These are phyloP conservation scores for Rhagoletis pomonella DNA, from an alignment of 1,140 invertebrate genomes.

Conservation along the genomic window DNA sequence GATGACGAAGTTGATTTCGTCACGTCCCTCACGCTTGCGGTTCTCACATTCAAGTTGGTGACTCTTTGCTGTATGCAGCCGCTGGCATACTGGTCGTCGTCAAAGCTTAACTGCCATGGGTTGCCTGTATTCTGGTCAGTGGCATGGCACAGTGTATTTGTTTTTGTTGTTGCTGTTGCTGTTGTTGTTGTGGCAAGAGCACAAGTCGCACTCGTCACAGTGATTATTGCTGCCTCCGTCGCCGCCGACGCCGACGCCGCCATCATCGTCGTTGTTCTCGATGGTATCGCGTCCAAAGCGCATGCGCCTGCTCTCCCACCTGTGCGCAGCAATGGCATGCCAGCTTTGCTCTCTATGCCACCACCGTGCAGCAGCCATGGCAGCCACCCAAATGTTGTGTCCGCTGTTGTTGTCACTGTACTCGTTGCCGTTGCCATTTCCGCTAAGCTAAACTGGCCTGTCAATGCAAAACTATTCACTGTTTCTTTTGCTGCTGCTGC, in stretches of 20 bases:
- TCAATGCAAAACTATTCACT: neutral
- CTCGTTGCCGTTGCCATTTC: neutral
- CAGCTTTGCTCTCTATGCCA: slow-evolving; percentile 26
- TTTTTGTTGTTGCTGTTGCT: neutral
- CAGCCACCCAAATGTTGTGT: slow-evolving; percentile 19
- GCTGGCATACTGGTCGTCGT: slow-evolving; percentile 4
- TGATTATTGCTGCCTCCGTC: slow-evolving; percentile 23
- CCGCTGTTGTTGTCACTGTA: neutral
- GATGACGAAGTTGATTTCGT: slow-evolving; percentile 43
- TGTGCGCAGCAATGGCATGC: neutral
- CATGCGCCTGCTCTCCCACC: slow-evolving; percentile 41
- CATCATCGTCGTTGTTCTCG: no score
- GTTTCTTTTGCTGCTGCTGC: neutral
- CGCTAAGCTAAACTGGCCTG: neutral
- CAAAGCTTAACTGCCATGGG: neutral
- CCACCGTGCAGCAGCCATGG: neutral
- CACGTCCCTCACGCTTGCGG: slow-evolving; percentile 7
- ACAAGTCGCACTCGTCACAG: slow-evolving; percentile 44
- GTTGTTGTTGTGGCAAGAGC: neutral
- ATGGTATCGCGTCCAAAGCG: neutral
- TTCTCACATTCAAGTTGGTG: neutral
- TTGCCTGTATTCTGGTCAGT: slow-evolving; percentile 2
- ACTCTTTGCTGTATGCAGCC: slow-evolving; percentile 13
- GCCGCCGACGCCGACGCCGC: neutral
- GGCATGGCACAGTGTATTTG: neutral